Percentiles rank a stretch among this genome's conserved stretches.
These are phyloP conservation scores for Cephalophus harveyi DNA, from an alignment of 2,113 vertebrate genomes.

Conservation along the genomic window DNA sequence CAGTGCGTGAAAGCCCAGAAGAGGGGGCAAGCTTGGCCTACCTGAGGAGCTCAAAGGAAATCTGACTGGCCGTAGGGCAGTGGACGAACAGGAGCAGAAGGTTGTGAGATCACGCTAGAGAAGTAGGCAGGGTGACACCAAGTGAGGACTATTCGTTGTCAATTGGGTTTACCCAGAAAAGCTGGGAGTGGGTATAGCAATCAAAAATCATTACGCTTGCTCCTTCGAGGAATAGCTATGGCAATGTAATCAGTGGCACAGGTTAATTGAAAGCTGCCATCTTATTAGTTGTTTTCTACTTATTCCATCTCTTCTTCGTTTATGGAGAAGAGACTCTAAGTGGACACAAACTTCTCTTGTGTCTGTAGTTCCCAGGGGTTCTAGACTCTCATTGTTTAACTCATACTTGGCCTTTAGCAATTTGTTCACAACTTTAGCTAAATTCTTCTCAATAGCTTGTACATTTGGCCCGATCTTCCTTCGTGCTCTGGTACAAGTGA, in stretches of 20 bases:
- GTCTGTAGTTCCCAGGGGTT: background rate
- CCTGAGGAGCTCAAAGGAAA: background rate
- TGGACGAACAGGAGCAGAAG: background rate
- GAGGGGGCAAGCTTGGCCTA: background rate
- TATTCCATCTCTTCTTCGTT: background rate
- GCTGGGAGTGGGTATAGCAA: background rate
- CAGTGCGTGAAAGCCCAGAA: rapidly evolving
- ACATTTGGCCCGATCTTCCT: background rate
- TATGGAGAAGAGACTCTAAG: background rate
- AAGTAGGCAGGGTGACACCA: background rate
- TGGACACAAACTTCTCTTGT: background rate
- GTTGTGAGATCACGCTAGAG: background rate
- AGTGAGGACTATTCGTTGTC: background rate
- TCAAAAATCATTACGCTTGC: background rate
- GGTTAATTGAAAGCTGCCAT: background rate
- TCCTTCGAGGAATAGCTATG: background rate
- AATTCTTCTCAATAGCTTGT: background rate
- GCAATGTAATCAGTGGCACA: background rate
- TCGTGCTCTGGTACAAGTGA: background rate
- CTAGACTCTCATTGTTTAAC: background rate
- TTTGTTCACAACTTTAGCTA: background rate
- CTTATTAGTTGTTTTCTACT: background rate
- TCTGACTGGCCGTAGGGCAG: background rate
- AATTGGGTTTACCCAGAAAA: background rate
- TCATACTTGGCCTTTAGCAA: background rate